Base-by-base conservation (phyloP, 2,797 vertebrate genomes). In the Cichlasoma orientale region DNA sequence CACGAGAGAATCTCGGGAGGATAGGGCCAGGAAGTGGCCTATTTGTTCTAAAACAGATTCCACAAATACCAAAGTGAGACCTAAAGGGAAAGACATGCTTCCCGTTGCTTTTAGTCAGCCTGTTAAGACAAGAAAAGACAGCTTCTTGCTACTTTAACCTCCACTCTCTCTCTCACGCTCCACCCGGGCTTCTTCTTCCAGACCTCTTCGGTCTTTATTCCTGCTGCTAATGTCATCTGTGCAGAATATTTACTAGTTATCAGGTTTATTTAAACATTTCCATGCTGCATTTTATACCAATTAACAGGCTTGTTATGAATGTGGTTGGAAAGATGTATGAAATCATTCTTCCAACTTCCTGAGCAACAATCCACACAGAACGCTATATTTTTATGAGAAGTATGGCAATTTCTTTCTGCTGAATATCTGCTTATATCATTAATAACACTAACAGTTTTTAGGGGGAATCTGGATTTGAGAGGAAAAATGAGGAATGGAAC, bases 41-140 rank as follows among this genome's bases (percentile, higher is more conserved):
- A 93, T 96, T 96, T 94, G 94, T 95, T 95, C 94, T 92, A 93
- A 91, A 93, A 91, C 90, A 93, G 92, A 96, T 96, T 96, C 95
- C 95, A 92, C 89, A 95, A 95, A 96, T 96, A 95, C 95, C 95
- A 95, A 85, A 94, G 91, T 88, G 88, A 83, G 94, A 92, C 87
- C 84, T 91, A 85, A 89, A 91, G 92, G 88, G 91, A 91, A 89
- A 92, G 90, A 90, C 85, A 72, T 77, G 63, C 70, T 90, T 92
- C 87, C 90, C 79, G 74, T 84, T 82, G 82, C 84, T 91, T 79
- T 80, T 71, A 79, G 80, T 78, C 82, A 71, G 85, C 75, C 72
- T 82, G 87, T 92, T 83, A 85, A 83, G 85, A 89, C 85, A 87
- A 82, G 75, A 75, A 70, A 84, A 77, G 53, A 81, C 71, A 38